Evolutionary conservation across 1,140 invertebrate genomes (phyloP).

Genomic region (Periplaneta americana): DNA sequence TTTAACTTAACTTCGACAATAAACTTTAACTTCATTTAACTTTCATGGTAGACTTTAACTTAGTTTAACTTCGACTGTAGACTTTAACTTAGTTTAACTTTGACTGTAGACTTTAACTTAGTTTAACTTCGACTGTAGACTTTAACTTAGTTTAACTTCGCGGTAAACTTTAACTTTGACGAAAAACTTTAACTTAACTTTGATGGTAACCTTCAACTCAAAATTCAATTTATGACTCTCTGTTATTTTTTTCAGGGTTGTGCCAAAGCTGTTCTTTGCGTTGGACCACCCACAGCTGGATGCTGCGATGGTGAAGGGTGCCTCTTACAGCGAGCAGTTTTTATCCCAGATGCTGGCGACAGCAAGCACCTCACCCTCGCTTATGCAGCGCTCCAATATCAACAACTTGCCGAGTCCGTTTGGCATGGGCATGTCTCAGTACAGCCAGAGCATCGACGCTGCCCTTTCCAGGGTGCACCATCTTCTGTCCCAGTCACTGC

Average conservation of each 20-base stretch:
- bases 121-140: too few relatives aligned
- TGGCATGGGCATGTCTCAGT: neutral
- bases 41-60: too few relatives aligned
- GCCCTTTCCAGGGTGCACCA: conserved; percentile 46
- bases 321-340: conserved; percentile 34
- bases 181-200: too few relatives aligned
- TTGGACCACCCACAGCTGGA: conserved; percentile 36
- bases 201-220: too few relatives aligned
- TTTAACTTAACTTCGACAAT: too few relatives aligned
- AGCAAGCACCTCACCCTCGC: neutral
- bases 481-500: conserved; percentile 38
- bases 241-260: conserved; percentile 18
- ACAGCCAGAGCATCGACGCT: conserved; percentile 22
- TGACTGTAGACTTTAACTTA: too few relatives aligned
- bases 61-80: too few relatives aligned
- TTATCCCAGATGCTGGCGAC: conserved; percentile 23
- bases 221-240: neutral
- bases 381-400: conserved; percentile 4
- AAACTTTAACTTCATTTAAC: too few relatives aligned
- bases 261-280: conserved; percentile 24
- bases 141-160: too few relatives aligned
- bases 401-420: conserved; percentile 33
- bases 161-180: too few relatives aligned
- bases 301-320: conserved; percentile 39
- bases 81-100: too few relatives aligned